These are phyloP conservation scores for Macrocentrus cingulum DNA, from an alignment of 1,140 invertebrate species.

Conservation along the genomic window DNA sequence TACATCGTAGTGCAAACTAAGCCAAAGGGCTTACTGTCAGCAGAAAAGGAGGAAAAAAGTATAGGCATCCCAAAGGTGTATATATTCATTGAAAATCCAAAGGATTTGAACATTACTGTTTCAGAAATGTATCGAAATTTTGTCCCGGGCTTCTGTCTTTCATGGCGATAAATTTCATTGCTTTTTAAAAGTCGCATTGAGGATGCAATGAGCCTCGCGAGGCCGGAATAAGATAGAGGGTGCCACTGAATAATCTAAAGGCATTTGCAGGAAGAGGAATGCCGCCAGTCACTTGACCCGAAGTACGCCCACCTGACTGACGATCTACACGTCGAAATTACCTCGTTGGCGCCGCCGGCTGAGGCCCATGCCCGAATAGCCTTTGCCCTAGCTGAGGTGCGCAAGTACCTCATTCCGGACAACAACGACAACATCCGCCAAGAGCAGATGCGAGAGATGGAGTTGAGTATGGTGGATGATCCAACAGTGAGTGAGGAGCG, in stretches of 20 bases:
- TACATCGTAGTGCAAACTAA: conserved; percentile 9
- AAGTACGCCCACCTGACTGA: conserved; percentile 91
- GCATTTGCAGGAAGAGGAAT: conserved; percentile 77
- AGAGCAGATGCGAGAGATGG: conserved; percentile 76
- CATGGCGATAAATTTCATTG: no score
- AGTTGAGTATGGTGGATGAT: conserved; percentile 54
- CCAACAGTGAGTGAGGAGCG: conserved; percentile 43
- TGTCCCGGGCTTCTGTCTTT: no score
- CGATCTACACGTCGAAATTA: conserved; percentile 92
- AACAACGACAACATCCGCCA: conserved; percentile 79
- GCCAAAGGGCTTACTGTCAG: not conserved
- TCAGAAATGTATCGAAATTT: no score
- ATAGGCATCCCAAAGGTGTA: not conserved
- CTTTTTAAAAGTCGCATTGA: no score
- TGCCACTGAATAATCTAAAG: not conserved
- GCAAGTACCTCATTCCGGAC: conserved; percentile 72
- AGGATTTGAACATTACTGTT: no score
- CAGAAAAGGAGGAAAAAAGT: not conserved
- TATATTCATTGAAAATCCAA: no score
- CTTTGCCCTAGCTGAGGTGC: conserved; percentile 80
- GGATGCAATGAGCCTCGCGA: no score
- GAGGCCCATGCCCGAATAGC: conserved; percentile 91
- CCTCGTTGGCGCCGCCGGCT: conserved; percentile 83
- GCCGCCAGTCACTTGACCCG: conserved; percentile 81
- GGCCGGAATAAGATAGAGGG: no score